phyloP scores from a whole-genome alignment of 2,797 vertebrate species.

The Scyliorhinus canicula region DNA sequence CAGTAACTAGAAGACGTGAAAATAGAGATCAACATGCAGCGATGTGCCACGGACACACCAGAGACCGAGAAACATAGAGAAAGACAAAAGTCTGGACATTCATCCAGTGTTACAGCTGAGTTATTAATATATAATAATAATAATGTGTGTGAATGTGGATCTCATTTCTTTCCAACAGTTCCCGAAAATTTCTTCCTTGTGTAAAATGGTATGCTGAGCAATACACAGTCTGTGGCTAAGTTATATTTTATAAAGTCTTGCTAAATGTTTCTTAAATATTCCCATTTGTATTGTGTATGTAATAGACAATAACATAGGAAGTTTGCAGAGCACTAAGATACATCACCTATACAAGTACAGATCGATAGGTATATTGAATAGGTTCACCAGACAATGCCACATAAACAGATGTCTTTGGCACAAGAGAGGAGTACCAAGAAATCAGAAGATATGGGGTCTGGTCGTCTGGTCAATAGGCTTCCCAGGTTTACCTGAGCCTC shows the following conservation, averaged over 20 bases:
- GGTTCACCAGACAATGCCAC: not conserved
- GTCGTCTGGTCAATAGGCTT: not conserved
- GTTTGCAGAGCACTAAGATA: not conserved
- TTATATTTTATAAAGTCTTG: not conserved
- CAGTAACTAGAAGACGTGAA: not conserved
- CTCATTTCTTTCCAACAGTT: not conserved
- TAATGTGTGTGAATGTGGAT: not conserved
- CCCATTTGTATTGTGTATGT: not conserved
- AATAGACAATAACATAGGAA: not conserved
- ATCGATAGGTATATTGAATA: not conserved
- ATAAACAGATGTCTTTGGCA: not conserved
- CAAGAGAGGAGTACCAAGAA: not conserved
- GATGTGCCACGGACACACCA: not conserved
- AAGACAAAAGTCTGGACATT: not conserved
- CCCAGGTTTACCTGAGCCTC: not conserved
- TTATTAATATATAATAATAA: not conserved
- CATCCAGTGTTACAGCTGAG: not conserved
- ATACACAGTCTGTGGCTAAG: not conserved
- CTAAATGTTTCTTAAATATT: not conserved
- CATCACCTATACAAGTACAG: not conserved
- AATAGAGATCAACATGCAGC: not conserved
- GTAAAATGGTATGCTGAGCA: not conserved
- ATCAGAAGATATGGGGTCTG: not conserved
- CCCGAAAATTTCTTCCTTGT: not conserved
- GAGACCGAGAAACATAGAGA: not conserved